These are phyloP conservation scores for Ceratina calcarata DNA, from an alignment of 1,140 invertebrate species.

Conservation along the genomic window DNA sequence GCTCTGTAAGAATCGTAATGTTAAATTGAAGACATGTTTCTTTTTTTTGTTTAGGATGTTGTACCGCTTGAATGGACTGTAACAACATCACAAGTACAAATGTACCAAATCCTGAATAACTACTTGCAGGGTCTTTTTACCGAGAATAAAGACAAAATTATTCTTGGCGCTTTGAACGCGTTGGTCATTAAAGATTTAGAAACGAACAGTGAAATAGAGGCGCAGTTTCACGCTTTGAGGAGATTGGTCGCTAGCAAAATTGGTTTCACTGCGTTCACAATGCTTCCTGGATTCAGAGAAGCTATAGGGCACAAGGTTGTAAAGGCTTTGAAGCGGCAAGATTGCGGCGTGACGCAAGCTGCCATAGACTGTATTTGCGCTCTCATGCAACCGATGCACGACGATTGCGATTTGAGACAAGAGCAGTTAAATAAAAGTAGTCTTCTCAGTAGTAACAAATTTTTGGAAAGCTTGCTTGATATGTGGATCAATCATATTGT, in stretches of 20 bases:
- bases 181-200: slow-evolving; percentile 88
- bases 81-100: slow-evolving; percentile 71
- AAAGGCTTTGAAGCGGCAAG: slow-evolving; percentile 92
- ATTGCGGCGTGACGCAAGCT: slow-evolving; percentile 95
- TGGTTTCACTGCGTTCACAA: slow-evolving; percentile 97
- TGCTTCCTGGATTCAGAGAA: slow-evolving; percentile 94
- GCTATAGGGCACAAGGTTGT: slow-evolving; percentile 95
- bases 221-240: slow-evolving; percentile 96
- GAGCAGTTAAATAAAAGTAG: slow-evolving; percentile 99
- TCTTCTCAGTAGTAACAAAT: slow-evolving; percentile 94
- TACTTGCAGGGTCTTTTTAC: slow-evolving; percentile 93
- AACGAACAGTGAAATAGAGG: slow-evolving; percentile 88
- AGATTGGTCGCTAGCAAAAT: slow-evolving; percentile 97
- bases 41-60: slow-evolving; percentile 73
- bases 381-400: slow-evolving; percentile 99
- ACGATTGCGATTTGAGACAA: slow-evolving; percentile 95
- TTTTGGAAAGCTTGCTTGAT: slow-evolving; percentile 95
- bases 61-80: slow-evolving; percentile 78
- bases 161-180: slow-evolving; percentile 88
- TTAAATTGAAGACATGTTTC: slow-evolving; percentile 23
- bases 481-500: slow-evolving; percentile 98
- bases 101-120: slow-evolving; percentile 75
- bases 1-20: no score
- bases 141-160: slow-evolving; percentile 99
- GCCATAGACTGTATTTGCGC: slow-evolving; percentile 98